Conservation (phyloP, 2,113 vertebrate genomes). For the Colinus virginianus region DNA sequence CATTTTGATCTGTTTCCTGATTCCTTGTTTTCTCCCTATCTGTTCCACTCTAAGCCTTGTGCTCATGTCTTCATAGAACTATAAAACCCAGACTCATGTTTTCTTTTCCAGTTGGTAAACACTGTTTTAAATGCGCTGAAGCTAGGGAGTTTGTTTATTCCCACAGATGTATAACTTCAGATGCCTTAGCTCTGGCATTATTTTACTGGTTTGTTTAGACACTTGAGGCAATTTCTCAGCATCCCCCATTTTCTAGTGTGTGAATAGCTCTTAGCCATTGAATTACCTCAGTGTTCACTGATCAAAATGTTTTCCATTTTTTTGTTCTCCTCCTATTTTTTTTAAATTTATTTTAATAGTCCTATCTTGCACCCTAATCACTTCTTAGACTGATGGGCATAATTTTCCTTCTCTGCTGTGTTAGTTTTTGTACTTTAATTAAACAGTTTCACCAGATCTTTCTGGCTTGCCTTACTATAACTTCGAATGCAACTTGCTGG, state of each 20-base stretch:
- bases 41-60: not conserved
- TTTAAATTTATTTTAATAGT: not conserved
- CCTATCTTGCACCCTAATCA: not conserved
- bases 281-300: not conserved
- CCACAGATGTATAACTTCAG: not conserved
- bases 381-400: not conserved
- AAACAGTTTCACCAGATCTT: not conserved
- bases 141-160: no score
- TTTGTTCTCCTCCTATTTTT: not conserved
- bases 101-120: not conserved
- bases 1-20: not conserved
- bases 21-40: not conserved
- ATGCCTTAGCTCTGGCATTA: not conserved
- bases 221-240: not conserved
- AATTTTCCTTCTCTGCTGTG: not conserved
- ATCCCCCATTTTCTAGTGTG: not conserved
- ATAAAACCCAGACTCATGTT: not conserved
- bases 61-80: not conserved
- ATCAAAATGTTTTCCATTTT: not conserved
- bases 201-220: not conserved
- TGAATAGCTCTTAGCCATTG: not conserved
- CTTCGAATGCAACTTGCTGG: slow-evolving; percentile 28
- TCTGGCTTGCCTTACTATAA: not conserved
- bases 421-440: not conserved
- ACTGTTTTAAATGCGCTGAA: not conserved